A percentile compares a stretch with the other conserved stretches of the same genome.
Evolutionary conservation across 2,888 invertebrate species (phyloP).

Genomic region (Harmothoe impar): DNA sequence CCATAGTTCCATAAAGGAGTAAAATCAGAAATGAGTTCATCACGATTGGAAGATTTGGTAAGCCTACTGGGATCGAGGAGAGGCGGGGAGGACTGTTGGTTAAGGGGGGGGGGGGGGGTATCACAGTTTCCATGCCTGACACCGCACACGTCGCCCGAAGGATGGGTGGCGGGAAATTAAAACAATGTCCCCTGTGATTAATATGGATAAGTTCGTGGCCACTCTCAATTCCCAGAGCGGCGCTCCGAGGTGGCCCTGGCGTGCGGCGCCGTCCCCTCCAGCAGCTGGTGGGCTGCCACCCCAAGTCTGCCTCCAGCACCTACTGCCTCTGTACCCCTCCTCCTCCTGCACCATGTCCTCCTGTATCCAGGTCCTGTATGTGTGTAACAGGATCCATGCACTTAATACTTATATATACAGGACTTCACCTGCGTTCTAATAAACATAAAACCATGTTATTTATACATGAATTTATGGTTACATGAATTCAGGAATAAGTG

Average conservation of each 20-base stretch:
- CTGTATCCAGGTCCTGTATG: not conserved
- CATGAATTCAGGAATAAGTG: too few relatives aligned
- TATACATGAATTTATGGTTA: too few relatives aligned
- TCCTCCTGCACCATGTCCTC: too few relatives aligned
- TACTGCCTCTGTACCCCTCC: too few relatives aligned
- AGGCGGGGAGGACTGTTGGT: not conserved
- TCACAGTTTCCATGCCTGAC: not conserved
- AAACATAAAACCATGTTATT: too few relatives aligned
- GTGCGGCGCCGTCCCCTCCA: not conserved
- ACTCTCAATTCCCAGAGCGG: constrained; percentile 6
- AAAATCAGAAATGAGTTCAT: too few relatives aligned
- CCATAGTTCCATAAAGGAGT: too few relatives aligned
- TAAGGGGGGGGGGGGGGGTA: not conserved
- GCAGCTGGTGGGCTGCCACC: not conserved
- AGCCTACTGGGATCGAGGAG: too few relatives aligned
- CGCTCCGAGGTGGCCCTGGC: constrained; percentile 20
- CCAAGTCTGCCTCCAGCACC: not conserved
- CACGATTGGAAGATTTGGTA: too few relatives aligned
- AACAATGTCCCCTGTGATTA: constrained; percentile 38
- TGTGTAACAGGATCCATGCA: not conserved
- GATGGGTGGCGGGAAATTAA: not conserved
- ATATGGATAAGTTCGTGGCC: constrained; percentile 51
- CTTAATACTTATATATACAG: not conserved
- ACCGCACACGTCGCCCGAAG: not conserved
- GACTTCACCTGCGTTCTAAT: not conserved